A percentile compares a stretch with the other conserved stretches of the same genome.
Conservation (phyloP, 2,797 vertebrate species). For the Pangasius djambal region DNA sequence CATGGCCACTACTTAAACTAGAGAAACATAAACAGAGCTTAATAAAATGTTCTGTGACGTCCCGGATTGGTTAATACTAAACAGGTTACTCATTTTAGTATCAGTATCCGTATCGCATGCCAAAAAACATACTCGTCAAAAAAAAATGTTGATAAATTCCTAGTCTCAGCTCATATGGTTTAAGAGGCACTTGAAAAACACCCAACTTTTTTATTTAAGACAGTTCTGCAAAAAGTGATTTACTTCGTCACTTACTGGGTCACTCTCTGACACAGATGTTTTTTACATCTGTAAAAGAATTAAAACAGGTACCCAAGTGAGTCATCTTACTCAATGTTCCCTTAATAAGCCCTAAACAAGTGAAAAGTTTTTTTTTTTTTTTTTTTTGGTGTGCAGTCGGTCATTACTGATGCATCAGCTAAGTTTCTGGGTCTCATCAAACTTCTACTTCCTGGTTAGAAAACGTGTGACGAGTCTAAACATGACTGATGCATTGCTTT, state of each 20-base stretch:
- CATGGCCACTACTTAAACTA: too few relatives aligned
- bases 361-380: not conserved
- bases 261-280: not conserved
- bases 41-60: too few relatives aligned
- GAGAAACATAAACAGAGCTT: too few relatives aligned
- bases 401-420: not conserved
- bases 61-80: not conserved
- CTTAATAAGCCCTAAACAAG: not conserved
- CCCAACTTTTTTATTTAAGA: not conserved
- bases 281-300: not conserved
- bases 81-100: not conserved
- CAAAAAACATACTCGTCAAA: not conserved
- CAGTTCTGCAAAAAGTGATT: not conserved
- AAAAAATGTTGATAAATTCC: not conserved
- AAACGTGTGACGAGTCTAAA: not conserved
- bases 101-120: not conserved
- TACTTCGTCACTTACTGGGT: not conserved
- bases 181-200: not conserved
- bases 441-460: not conserved
- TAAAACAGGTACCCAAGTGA: not conserved
- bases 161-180: not conserved
- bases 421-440: not conserved
- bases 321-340: not conserved
- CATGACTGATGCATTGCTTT: not conserved
- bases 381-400: not conserved